Evolutionary conservation across 2,888 invertebrate genomes (phyloP).

Genomic region (Falcaria lacertinaria): DNA sequence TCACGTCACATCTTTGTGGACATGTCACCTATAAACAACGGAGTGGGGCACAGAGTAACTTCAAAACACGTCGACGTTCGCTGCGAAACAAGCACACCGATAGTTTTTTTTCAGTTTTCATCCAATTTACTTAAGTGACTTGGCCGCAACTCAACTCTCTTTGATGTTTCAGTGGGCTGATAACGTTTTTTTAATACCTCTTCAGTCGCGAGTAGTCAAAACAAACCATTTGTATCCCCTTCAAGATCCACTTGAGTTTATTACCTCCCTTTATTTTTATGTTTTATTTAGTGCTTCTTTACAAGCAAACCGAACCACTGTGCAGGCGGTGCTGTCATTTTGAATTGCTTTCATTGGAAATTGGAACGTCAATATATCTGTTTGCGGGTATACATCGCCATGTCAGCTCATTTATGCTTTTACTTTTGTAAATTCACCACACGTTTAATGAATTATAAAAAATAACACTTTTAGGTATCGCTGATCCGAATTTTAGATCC

Average conservation of each 20-base stretch:
- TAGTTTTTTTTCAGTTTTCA: slow-evolving; percentile 2
- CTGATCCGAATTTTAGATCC: too few species aligned
- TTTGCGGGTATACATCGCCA: too few species aligned
- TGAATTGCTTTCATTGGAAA: slow-evolving; percentile 12
- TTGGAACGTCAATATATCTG: slow-evolving; percentile 12
- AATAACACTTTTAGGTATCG: too few species aligned
- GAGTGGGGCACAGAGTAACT: too few species aligned
- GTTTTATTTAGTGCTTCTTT: slow-evolving; percentile 56
- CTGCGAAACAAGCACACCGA: too few species aligned
- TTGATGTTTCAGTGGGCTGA: slow-evolving; percentile 56
- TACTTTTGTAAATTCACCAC: too few species aligned
- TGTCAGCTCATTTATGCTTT: too few species aligned
- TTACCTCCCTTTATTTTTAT: slow-evolving; percentile 54
- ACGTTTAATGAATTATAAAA: too few species aligned
- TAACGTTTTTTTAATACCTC: slow-evolving; percentile 57
- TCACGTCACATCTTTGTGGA: too few species aligned
- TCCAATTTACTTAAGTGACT: slow-evolving; percentile 21
- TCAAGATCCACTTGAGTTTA: slow-evolving; percentile 67
- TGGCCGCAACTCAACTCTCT: slow-evolving; percentile 30
- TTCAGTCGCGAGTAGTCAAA: slow-evolving; percentile 64
- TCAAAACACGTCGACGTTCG: too few species aligned
- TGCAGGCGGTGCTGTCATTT: slow-evolving; percentile 10
- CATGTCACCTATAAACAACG: too few species aligned
- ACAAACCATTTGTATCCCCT: slow-evolving; percentile 73
- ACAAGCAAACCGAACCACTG: slow-evolving; percentile 26